Percentiles rank a stretch among this genome's conserved stretches.
These are phyloP conservation scores for Zosterops lateralis DNA, from an alignment of 2,113 vertebrate species.

Conservation along the genomic window DNA sequence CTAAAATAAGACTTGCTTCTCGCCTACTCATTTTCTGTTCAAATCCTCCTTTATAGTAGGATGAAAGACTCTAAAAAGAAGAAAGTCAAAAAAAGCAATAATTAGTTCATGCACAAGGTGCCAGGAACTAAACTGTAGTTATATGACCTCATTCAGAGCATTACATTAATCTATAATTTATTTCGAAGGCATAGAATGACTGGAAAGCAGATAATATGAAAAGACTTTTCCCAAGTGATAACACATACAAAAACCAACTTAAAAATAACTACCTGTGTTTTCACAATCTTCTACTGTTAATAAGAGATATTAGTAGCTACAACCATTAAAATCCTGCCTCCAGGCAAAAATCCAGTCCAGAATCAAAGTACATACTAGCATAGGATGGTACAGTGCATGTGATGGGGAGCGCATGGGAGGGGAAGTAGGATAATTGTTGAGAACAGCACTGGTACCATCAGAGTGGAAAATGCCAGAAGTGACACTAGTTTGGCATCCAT, in stretches of 20 bases:
- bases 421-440: background rate
- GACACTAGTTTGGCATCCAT: background rate
- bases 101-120: slow-evolving; percentile 48
- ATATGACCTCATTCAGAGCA: background rate
- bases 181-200: background rate
- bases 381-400: background rate
- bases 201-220: background rate
- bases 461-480: background rate
- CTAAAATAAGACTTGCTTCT: slow-evolving; percentile 92
- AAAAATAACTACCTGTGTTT: background rate
- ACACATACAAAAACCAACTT: background rate
- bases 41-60: slow-evolving; percentile 96
- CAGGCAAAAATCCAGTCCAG: background rate
- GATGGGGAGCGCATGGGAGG: background rate
- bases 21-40: slow-evolving; percentile 91
- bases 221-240: background rate
- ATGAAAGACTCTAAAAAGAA: slow-evolving; percentile 78
- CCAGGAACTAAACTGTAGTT: slow-evolving; percentile 19
- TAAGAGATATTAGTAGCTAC: background rate
- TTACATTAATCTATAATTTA: slow-evolving; percentile 12
- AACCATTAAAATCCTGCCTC: background rate
- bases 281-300: background rate
- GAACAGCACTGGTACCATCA: background rate
- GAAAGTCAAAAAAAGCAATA: slow-evolving; percentile 31
- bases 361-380: background rate